phyloP scores from a whole-genome alignment of 2,113 vertebrate genomes.

The Trogon melanurus region DNA sequence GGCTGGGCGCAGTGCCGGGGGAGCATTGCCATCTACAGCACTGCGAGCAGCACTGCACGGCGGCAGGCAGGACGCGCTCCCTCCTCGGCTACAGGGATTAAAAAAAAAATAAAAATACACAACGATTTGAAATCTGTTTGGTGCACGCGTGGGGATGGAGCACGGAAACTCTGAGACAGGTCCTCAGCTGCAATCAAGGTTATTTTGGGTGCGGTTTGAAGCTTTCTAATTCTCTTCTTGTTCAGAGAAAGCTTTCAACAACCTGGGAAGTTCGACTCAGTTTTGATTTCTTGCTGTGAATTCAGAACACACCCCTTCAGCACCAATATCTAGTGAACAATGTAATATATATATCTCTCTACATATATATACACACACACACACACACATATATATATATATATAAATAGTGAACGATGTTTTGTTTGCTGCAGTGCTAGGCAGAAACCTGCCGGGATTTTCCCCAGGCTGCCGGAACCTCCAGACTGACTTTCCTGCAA shows the following conservation, averaged over 20 bases:
- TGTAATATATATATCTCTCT: too few species aligned
- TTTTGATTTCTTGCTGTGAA: background rate
- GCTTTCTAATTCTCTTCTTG: background rate
- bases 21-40: conserved; percentile 39
- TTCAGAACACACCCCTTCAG: background rate
- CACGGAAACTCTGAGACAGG: fast-evolving
- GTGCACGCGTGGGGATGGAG: fast-evolving
- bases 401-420: too few species aligned
- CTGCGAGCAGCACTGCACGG: background rate
- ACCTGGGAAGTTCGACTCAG: background rate
- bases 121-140: background rate
- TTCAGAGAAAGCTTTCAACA: background rate
- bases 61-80: background rate
- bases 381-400: too few species aligned
- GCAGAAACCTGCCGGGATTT: background rate
- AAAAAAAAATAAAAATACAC: background rate
- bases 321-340: fast-evolving
- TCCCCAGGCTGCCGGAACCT: background rate
- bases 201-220: background rate
- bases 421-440: fast-evolving
- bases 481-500: background rate
- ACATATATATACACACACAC: too few species aligned
- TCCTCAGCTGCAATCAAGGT: too few species aligned
- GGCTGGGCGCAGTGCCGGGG: background rate
- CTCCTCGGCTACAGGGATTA: fast-evolving